These are phyloP conservation scores for Echeneis naucrates DNA, from an alignment of 2,797 vertebrate genomes.

Conservation along the genomic window DNA sequence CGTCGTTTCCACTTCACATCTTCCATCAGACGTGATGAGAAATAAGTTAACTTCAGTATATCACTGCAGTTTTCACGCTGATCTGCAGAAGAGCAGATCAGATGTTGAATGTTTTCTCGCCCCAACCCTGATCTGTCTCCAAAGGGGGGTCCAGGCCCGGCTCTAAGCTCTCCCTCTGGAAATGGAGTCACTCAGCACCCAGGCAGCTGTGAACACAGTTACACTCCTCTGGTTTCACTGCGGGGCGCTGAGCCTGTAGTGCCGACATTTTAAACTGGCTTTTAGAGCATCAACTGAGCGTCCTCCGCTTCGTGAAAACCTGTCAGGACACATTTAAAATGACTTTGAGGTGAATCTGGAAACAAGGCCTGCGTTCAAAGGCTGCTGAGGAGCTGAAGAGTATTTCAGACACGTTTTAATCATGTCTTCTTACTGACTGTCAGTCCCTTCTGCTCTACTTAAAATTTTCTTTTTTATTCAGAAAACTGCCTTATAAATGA, in stretches of 20 bases:
- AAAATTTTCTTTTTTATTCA: too few species aligned
- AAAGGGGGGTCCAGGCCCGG: neutral
- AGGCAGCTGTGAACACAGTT: constrained; percentile 31
- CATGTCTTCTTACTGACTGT: too few species aligned
- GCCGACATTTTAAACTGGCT: neutral
- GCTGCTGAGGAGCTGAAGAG: neutral
- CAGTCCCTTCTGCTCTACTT: too few species aligned
- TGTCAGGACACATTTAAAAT: neutral
- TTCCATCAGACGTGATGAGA: constrained; percentile 7
- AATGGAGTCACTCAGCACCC: constrained; percentile 28
- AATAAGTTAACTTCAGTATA: neutral
- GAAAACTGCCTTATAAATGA: too few species aligned
- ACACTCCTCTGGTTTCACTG: constrained; percentile 38
- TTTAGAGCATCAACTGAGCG: neutral
- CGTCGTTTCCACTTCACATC: constrained; percentile 27
- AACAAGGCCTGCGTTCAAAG: neutral
- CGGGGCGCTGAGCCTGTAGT: neutral
- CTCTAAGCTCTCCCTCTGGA: constrained; percentile 30
- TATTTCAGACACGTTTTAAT: too few species aligned
- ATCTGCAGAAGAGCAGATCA: neutral
- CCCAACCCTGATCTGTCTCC: too few species aligned
- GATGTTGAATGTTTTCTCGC: neutral
- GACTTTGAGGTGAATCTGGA: neutral
- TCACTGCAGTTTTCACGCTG: neutral
- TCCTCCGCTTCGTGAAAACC: neutral